Evolutionary conservation across 2,888 invertebrate genomes (phyloP).

Genomic region (Eueremaeus valkanovi): DNA sequence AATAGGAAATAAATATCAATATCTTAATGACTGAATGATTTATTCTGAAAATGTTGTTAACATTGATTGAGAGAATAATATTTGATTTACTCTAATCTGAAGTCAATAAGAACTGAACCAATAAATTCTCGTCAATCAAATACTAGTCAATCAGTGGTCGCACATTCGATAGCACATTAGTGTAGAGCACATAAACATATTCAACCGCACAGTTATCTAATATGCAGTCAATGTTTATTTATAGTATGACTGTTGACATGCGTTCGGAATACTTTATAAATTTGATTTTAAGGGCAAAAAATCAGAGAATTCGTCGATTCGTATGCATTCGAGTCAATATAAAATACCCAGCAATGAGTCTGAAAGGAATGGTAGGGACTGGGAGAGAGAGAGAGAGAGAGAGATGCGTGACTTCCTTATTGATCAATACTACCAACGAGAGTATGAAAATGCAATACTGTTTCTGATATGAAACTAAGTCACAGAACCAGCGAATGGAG

Average conservation of each 20-base stretch:
- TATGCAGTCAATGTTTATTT: constrained; percentile 1
- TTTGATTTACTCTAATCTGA: no score
- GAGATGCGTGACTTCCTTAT: background rate
- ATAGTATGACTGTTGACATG: background rate
- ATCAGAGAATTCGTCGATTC: background rate
- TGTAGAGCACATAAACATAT: background rate
- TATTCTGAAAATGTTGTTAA: no score
- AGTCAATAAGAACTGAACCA: no score
- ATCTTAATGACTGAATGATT: no score
- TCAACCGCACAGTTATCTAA: background rate
- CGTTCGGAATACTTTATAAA: constrained; percentile 1
- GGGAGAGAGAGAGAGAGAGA: background rate
- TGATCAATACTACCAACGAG: background rate
- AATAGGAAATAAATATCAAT: no score
- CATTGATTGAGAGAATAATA: no score
- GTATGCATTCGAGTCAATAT: background rate
- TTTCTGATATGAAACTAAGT: background rate
- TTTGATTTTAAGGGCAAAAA: constrained; percentile 3
- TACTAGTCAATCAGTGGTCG: background rate
- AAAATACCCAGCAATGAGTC: background rate
- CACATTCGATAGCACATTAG: background rate
- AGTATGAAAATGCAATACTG: background rate
- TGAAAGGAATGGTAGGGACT: no score
- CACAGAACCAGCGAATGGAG: background rate
- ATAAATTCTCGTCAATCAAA: background rate